These are phyloP conservation scores for Callosobruchus maculatus DNA, from an alignment of 2,888 invertebrate genomes.

Conservation along the genomic window DNA sequence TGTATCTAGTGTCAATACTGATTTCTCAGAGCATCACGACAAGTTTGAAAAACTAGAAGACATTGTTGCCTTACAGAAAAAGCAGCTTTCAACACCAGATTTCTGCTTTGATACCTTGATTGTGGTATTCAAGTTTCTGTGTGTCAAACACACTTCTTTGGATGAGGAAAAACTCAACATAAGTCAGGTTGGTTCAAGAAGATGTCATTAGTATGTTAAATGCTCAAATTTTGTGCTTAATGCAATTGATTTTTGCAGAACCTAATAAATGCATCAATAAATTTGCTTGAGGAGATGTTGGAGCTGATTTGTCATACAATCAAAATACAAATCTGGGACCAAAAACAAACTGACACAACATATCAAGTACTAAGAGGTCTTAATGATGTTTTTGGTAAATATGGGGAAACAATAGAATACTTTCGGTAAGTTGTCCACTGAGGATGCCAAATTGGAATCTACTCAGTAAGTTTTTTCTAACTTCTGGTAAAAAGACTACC, in stretches of 20 bases:
- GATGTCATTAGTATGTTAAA: background rate
- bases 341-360: slow-evolving; percentile 49
- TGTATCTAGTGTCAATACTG: slow-evolving; percentile 12
- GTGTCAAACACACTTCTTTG: slow-evolving; percentile 31
- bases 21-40: slow-evolving; percentile 11
- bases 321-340: slow-evolving; percentile 56
- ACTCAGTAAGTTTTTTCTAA: no score
- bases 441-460: no score
- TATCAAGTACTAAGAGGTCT: slow-evolving; percentile 54
- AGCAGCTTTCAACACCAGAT: slow-evolving; percentile 50
- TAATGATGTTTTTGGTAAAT: slow-evolving; percentile 54
- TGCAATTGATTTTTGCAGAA: slow-evolving; percentile 44
- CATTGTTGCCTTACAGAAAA: slow-evolving; percentile 34
- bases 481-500: no score
- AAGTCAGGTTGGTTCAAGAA: slow-evolving; percentile 21
- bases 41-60: slow-evolving; percentile 26
- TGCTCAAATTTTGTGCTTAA: no score
- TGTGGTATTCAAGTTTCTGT: slow-evolving; percentile 40
- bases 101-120: slow-evolving; percentile 49
- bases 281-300: slow-evolving; percentile 52
- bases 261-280: slow-evolving; percentile 51
- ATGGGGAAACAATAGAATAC: slow-evolving; percentile 57
- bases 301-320: slow-evolving; percentile 55
- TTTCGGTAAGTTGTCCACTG: slow-evolving; percentile 46
- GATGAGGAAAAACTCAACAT: slow-evolving; percentile 29